A percentile compares a stretch with the other conserved stretches of the same genome.
Evolutionary conservation across 1,140 invertebrate species (phyloP).

Genomic region (Drosophila elegans): DNA sequence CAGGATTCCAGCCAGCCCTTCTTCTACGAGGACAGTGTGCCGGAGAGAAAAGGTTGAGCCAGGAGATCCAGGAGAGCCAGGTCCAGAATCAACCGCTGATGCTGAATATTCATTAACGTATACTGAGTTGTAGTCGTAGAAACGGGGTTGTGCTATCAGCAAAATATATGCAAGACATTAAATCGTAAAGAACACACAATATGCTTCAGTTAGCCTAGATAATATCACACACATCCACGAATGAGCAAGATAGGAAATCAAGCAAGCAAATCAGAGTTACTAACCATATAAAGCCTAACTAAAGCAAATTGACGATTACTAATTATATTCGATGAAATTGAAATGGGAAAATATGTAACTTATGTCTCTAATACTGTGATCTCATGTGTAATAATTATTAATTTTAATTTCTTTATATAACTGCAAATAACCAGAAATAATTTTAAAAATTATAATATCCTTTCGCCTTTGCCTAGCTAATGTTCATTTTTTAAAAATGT

Average conservation of each 20-base stretch:
- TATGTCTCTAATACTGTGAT: slow-evolving; percentile 85
- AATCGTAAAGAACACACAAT: slow-evolving; percentile 51
- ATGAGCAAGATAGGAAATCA: slow-evolving; percentile 18
- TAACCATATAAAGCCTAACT: slow-evolving; percentile 70
- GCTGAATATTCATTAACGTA: slow-evolving; percentile 68
- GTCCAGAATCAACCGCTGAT: slow-evolving; percentile 68
- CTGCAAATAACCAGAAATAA: slow-evolving; percentile 60
- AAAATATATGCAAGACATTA: slow-evolving; percentile 69
- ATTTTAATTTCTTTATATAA: slow-evolving; percentile 81
- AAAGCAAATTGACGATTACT: slow-evolving; percentile 30
- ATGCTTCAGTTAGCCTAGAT: slow-evolving; percentile 52
- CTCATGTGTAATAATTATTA: slow-evolving; percentile 85
- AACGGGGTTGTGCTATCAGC: slow-evolving; percentile 69
- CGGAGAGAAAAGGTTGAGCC: background rate
- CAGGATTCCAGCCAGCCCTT: slow-evolving; percentile 57
- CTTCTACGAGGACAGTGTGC: slow-evolving; percentile 33
- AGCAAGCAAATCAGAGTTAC: slow-evolving; percentile 61
- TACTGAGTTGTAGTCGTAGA: slow-evolving; percentile 61
- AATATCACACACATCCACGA: slow-evolving; percentile 30
- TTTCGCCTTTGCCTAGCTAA: slow-evolving; percentile 74
- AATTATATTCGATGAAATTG: slow-evolving; percentile 41
- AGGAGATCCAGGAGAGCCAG: background rate
- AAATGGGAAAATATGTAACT: slow-evolving; percentile 81
- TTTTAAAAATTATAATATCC: slow-evolving; percentile 69
- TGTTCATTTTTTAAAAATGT: slow-evolving; percentile 62